Base-by-base conservation (phyloP, 2,797 vertebrate species). In the Eidolon dupreanum region DNA sequence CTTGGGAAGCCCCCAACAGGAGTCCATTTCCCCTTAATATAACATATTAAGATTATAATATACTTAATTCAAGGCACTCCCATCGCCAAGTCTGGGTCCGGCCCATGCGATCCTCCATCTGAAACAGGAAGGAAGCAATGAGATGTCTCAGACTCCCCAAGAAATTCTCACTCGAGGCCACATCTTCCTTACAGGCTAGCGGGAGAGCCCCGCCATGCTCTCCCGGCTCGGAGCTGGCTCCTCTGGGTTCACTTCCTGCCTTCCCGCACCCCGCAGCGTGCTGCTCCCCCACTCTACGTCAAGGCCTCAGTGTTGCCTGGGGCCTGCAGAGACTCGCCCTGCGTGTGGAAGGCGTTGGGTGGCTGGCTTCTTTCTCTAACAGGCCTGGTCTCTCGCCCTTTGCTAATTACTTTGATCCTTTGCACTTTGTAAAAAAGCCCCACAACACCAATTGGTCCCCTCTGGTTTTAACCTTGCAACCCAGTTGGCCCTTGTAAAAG, bases 371-470 rank as follows among this genome's bases (percentile, higher is more conserved):
- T 98, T 95, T 98, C 98, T 97, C 97, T 95, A 91, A 94, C 98
- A 98, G 97, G 98, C 97, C 93, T 86, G 96, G 98, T 97, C 98
- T 98, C 98, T 98, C 94, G 98, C 98, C 98, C 98, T 98, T 97
- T 97, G 98, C 98, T 98, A 98, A 99, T 99, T 98, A 99, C 98
- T 99, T 98, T 98, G 98, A 98, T 99, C 99, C 98, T 98, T 98
- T 98, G 98, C 98, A 99, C 98, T 98, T 98, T 99, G 99, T 99
- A 99, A 99, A 99, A 97, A 98, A 98, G 97, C 98, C 98, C 98
- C 98, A 99, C 98, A 98, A 98, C 98, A 98, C 98, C 98, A 98
- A 97, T 98, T 97, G 98, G 98, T 98, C 97, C 98, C 97, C 98
- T 97, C 96, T 97, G 98, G 97, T 97, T 98, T 98, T 99, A 99